phyloP scores from a whole-genome alignment of 2,888 invertebrate species.

The Danaus chrysippus region DNA sequence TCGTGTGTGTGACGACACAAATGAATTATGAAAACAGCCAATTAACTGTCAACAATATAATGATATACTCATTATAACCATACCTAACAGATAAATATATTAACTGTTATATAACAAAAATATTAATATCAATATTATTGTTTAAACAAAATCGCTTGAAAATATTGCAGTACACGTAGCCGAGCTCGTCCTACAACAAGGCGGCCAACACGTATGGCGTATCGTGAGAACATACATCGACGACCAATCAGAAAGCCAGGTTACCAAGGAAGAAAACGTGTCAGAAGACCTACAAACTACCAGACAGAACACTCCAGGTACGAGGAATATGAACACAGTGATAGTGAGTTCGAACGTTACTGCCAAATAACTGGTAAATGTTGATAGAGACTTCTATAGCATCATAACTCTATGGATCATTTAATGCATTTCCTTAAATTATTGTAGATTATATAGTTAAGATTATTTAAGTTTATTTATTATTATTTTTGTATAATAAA shows the following conservation, averaged over 20 bases:
- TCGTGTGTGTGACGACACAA: too few species aligned
- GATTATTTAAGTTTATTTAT: not conserved
- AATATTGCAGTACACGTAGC: slow-evolving; percentile 49
- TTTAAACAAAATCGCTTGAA: not conserved
- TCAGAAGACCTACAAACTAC: slow-evolving; percentile 34
- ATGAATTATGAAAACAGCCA: too few species aligned
- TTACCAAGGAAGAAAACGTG: slow-evolving; percentile 30
- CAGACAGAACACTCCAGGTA: slow-evolving; percentile 36
- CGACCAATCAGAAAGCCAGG: slow-evolving; percentile 48
- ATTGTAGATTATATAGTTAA: slow-evolving; percentile 19
- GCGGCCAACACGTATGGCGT: slow-evolving; percentile 53
- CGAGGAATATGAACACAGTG: slow-evolving; percentile 52
- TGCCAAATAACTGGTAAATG: slow-evolving; percentile 60
- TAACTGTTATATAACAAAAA: too few species aligned
- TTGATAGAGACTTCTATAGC: slow-evolving; percentile 31
- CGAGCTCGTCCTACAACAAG: slow-evolving; percentile 39
- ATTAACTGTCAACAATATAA: too few species aligned
- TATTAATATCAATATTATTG: too few species aligned
- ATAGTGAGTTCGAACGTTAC: slow-evolving; percentile 41
- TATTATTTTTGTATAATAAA: not conserved
- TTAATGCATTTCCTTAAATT: slow-evolving; percentile 21
- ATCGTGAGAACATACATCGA: slow-evolving; percentile 57
- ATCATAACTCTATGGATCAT: slow-evolving; percentile 3
- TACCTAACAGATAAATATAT: too few species aligned
- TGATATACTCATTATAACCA: too few species aligned